These are phyloP conservation scores for Tetraneura akinire DNA, from an alignment of 1,140 invertebrate species.

Conservation along the genomic window DNA sequence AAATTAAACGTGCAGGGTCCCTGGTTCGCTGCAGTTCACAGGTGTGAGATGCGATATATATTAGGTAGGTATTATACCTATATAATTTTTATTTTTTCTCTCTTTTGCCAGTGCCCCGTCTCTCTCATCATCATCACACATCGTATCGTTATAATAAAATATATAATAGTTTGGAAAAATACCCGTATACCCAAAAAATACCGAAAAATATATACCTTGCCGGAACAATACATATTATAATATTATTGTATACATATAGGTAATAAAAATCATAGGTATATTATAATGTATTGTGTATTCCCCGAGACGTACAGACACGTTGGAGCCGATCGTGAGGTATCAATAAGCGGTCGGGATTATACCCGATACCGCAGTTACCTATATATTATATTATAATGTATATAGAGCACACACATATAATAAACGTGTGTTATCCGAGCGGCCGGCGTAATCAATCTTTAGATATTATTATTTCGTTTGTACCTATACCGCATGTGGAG, in stretches of 20 bases:
- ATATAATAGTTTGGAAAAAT: conserved; percentile 16
- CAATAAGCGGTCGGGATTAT: conserved; percentile 46
- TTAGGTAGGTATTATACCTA: neutral
- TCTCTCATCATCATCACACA: neutral
- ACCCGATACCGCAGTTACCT: neutral
- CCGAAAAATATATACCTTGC: conserved; percentile 31
- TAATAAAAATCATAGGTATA: conserved; percentile 49
- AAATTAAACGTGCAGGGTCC: conserved; percentile 48
- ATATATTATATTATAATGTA: neutral
- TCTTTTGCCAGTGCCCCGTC: too few species aligned
- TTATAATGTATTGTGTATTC: too few species aligned
- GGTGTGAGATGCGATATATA: conserved; percentile 32
- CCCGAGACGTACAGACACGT: conserved; percentile 32
- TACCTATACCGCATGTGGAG: conserved; percentile 43
- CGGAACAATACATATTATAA: conserved; percentile 26
- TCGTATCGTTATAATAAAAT: too few species aligned
- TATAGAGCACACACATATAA: neutral
- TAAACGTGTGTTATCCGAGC: neutral
- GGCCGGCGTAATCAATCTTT: conserved; percentile 41
- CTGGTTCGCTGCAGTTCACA: conserved; percentile 23
- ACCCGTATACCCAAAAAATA: conserved; percentile 21
- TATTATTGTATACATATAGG: neutral
- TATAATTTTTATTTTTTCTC: conserved; percentile 12
- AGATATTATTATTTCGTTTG: neutral
- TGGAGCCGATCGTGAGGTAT: conserved; percentile 51